These are phyloP conservation scores for Theocolax elegans DNA, from an alignment of 1,140 invertebrate genomes.

Conservation along the genomic window DNA sequence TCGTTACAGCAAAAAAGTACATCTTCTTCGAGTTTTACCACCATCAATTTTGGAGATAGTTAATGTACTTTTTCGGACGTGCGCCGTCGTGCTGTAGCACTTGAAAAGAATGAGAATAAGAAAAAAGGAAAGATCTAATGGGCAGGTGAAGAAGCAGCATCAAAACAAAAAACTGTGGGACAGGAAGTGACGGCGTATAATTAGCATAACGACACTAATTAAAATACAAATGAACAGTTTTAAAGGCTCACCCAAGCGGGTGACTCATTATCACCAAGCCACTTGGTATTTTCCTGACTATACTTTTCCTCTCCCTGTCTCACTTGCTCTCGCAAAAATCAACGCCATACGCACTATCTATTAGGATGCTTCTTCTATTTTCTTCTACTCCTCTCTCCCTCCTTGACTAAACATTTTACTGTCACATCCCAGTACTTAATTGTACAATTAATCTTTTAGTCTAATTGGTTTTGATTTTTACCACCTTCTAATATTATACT, in stretches of 20 bases:
- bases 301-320: constrained; percentile 35
- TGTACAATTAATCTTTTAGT: constrained; percentile 52
- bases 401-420: constrained; percentile 49
- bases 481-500: no score
- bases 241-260: constrained; percentile 56
- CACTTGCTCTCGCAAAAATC: constrained; percentile 37
- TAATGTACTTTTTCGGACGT: constrained; percentile 14
- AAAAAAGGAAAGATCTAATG: not conserved
- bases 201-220: constrained; percentile 71
- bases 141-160: constrained; percentile 3
- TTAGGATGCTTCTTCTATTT: no score
- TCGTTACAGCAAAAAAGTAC: not conserved
- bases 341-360: constrained; percentile 36
- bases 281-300: constrained; percentile 7
- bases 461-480: not conserved
- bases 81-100: not conserved
- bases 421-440: constrained; percentile 58
- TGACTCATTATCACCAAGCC: constrained; percentile 64
- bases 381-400: not conserved
- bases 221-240: constrained; percentile 70
- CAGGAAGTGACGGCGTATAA: constrained; percentile 65
- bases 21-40: not conserved
- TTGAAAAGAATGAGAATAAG: constrained; percentile 11
- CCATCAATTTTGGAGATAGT: constrained; percentile 10
- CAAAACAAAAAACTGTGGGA: constrained; percentile 59